phyloP scores from a whole-genome alignment of 23 tunicate genomes.

The Botrylloides violaceus region DNA sequence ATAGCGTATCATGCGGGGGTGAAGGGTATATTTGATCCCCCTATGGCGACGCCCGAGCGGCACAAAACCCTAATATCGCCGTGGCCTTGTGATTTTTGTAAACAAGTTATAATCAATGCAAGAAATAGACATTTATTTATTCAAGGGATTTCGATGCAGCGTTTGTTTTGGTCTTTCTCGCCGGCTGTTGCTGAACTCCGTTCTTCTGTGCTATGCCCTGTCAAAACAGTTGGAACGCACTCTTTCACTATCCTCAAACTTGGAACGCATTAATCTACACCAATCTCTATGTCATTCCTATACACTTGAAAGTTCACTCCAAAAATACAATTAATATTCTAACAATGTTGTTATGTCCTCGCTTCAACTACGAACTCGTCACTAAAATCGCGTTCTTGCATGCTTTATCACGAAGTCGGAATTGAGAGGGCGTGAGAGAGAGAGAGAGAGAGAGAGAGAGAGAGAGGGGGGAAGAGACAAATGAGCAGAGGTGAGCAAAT shows the following conservation, averaged over 20 bases:
- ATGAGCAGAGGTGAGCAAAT: too few species aligned
- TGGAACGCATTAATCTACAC: too few species aligned
- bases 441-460: background rate
- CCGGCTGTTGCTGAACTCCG: background rate
- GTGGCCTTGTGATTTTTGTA: too few species aligned
- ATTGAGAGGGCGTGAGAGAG: background rate
- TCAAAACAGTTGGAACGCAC: conserved; percentile 5
- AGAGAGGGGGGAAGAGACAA: too few species aligned
- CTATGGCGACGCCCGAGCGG: too few species aligned
- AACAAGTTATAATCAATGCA: too few species aligned
- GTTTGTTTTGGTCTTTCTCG: conserved; percentile 3
- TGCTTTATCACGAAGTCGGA: background rate
- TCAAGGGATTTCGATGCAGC: conserved; percentile 11
- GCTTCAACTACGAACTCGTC: background rate
- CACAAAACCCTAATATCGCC: too few species aligned
- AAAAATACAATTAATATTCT: background rate
- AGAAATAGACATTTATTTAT: too few species aligned
- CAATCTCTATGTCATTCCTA: too few species aligned
- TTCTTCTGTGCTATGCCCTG: conserved; percentile 20
- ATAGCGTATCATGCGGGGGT: too few species aligned
- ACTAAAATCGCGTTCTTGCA: background rate
- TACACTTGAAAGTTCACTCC: background rate
- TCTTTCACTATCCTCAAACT: background rate
- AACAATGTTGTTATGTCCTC: background rate
- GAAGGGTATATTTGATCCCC: too few species aligned